Evolutionary conservation across 2,797 vertebrate genomes (phyloP).

Genomic region (Borostomias antarcticus): DNA sequence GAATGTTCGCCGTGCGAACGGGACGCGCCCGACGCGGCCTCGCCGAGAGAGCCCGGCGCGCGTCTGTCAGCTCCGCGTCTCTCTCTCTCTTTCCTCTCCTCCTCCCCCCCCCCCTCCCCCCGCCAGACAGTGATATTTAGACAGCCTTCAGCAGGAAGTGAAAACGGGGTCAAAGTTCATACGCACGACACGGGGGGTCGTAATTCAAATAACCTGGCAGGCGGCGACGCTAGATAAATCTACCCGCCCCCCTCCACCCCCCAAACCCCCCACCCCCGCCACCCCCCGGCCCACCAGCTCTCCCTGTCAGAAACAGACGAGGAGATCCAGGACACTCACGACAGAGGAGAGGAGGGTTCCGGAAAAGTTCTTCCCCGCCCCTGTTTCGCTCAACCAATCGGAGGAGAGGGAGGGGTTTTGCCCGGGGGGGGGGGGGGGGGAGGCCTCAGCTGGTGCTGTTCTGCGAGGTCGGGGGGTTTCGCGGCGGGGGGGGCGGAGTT

Average conservation of each 20-base stretch:
- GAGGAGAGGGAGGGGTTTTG: background rate
- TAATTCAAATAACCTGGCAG: constrained; percentile 1
- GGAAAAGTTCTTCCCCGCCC: background rate
- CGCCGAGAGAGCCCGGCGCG: background rate
- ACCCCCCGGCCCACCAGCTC: too few relatives aligned
- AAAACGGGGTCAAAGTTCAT: constrained; percentile 24
- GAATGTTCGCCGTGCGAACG: background rate
- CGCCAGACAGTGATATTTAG: constrained; percentile 9
- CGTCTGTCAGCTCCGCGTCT: background rate
- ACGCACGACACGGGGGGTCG: background rate
- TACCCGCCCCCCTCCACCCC: background rate
- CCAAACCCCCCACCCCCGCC: too few relatives aligned
- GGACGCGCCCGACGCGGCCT: background rate
- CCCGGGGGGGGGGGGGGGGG: background rate
- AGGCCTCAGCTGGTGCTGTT: too few relatives aligned
- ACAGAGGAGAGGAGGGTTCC: background rate
- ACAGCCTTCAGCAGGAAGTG: constrained; percentile 23
- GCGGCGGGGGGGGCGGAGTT: too few relatives aligned
- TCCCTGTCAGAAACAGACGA: background rate
- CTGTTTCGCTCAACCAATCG: background rate
- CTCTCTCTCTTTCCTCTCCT: background rate
- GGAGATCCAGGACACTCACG: background rate
- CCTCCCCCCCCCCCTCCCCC: background rate
- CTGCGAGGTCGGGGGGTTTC: too few relatives aligned
- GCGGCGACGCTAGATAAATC: background rate